phyloP scores from a whole-genome alignment of 2,888 invertebrate genomes.

The Caenorhabditis sp. region DNA sequence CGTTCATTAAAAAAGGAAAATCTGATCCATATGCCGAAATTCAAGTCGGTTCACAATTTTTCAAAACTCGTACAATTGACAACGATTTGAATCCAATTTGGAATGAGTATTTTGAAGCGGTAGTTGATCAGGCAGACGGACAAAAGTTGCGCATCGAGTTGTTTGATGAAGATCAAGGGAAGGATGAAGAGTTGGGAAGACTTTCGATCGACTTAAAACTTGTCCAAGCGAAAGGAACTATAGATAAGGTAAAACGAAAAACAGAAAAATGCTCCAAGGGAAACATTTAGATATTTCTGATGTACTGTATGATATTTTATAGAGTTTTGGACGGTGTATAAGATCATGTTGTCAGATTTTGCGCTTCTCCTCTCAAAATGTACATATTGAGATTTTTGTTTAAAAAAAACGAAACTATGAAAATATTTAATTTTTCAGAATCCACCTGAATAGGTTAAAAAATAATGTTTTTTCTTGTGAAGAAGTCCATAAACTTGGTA shows the following conservation, averaged over 20 bases:
- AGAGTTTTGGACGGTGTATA: too few species aligned
- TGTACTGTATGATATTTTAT: too few species aligned
- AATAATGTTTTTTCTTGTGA: too few species aligned
- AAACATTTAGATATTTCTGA: too few species aligned
- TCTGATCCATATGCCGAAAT: slow-evolving; percentile 90
- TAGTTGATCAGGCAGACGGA: slow-evolving; percentile 68
- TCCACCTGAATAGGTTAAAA: too few species aligned
- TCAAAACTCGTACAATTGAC: slow-evolving; percentile 90
- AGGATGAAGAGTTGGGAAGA: slow-evolving; percentile 93
- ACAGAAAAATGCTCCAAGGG: too few species aligned
- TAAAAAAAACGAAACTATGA: too few species aligned
- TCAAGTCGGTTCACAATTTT: slow-evolving; percentile 87
- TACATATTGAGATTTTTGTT: too few species aligned
- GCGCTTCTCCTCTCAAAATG: too few species aligned
- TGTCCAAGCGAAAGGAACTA: slow-evolving; percentile 79
- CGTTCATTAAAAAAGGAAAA: slow-evolving; percentile 90
- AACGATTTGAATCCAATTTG: slow-evolving; percentile 93
- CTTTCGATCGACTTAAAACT: slow-evolving; percentile 74
- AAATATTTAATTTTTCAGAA: too few species aligned
- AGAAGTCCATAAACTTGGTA: too few species aligned
- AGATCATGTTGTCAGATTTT: too few species aligned
- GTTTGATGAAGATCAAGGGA: slow-evolving; percentile 89
- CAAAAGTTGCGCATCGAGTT: slow-evolving; percentile 77
- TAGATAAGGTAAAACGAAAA: slow-evolving; percentile 74
- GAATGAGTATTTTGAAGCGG: slow-evolving; percentile 90